A percentile compares a stretch with the other conserved stretches of the same genome.
These are phyloP conservation scores for Aptenodytes patagonicus DNA, from an alignment of 2,113 vertebrate genomes.

Conservation along the genomic window DNA sequence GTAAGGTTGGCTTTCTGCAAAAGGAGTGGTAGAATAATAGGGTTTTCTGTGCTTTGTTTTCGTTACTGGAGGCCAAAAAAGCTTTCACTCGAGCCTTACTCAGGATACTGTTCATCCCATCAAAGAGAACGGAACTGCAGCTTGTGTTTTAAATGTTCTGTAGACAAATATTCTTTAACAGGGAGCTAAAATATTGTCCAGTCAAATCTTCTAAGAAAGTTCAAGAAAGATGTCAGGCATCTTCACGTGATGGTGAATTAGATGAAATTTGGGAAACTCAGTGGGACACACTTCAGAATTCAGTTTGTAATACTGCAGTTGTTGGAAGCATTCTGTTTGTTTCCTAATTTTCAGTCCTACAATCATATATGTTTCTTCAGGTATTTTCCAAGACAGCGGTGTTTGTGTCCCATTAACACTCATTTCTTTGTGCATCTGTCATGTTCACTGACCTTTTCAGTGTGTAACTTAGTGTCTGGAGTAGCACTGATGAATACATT, in stretches of 20 bases:
- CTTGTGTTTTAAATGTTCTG: neutral
- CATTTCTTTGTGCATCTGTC: neutral
- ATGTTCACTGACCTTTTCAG: neutral
- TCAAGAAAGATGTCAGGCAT: neutral
- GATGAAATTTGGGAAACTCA: neutral
- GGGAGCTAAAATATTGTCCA: neutral
- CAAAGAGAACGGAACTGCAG: neutral
- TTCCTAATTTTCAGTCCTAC: neutral
- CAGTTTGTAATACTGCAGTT: neutral
- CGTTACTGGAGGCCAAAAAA: neutral
- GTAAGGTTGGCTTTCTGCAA: neutral
- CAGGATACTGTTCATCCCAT: neutral
- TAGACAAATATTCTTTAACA: neutral
- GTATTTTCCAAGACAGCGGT: neutral
- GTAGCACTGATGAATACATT: neutral
- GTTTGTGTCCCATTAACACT: neutral
- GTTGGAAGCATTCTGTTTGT: neutral
- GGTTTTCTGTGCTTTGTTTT: neutral
- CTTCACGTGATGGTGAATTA: neutral
- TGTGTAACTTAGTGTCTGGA: neutral
- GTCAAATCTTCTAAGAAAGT: neutral
- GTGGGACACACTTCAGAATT: neutral
- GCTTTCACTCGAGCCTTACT: neutral
- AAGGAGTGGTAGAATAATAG: neutral
- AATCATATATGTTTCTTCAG: neutral